A percentile compares a stretch with the other conserved stretches of the same genome.
Conservation (phyloP, 2,797 vertebrate species). For the Cyprinella venusta region DNA sequence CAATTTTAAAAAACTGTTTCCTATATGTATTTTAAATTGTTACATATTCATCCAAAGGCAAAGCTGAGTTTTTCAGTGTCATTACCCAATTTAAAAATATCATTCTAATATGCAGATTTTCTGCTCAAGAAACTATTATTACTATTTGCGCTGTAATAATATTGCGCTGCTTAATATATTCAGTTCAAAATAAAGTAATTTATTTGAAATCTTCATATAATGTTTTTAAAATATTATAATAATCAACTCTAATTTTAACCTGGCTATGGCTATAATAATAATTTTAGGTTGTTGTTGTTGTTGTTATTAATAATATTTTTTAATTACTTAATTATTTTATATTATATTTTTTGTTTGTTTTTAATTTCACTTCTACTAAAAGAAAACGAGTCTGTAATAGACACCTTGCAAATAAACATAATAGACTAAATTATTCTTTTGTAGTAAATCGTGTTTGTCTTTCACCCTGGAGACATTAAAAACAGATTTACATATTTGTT, state of each 20-base stretch:
- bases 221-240: not conserved
- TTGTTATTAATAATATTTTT: not conserved
- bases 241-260: not conserved
- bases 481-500: not conserved
- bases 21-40: not conserved
- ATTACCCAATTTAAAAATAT: not conserved
- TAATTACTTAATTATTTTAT: not conserved
- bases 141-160: not conserved
- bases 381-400: not conserved
- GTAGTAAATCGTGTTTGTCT: not conserved
- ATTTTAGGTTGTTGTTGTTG: not conserved
- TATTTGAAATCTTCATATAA: not conserved
- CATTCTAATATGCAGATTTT: not conserved
- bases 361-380: not conserved
- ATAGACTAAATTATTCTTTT: too few relatives aligned
- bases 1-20: too few relatives aligned
- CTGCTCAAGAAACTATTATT: not conserved
- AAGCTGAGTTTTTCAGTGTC: not conserved
- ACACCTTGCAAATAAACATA: not conserved
- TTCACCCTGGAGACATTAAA: not conserved
- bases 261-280: not conserved
- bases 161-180: not conserved
- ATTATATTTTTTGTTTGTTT: too few relatives aligned
- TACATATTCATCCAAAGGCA: not conserved
- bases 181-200: not conserved